Base-by-base conservation (phyloP, 2,113 vertebrate species). In the Poecile atricapillus region DNA sequence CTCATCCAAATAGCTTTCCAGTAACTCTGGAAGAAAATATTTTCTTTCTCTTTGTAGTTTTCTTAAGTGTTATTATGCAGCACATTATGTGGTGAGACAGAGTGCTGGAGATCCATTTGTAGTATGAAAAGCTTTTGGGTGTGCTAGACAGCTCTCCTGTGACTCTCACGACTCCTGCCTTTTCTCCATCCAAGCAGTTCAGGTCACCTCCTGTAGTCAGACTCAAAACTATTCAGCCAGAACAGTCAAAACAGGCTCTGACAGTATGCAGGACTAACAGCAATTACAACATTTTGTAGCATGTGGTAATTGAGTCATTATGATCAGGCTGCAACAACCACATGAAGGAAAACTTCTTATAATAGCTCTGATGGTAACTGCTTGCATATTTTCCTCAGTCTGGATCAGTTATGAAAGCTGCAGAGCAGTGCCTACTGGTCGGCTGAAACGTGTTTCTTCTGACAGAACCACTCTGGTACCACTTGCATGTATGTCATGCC, bases 291-390 rank as follows among this genome's bases (percentile, higher is more conserved):
- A 62, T 49, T 95, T 93, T 90, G 85, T 30, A 91, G 53, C 52
- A 22, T 68, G 68, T 68, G 93, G 74, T 93, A 94, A 94, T 37
- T 90, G 71, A 94, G 76, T 92, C 64, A 92, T 83, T 83, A 88
- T 33, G 44, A 91, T 93, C 75, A 86, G 43, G 43, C 63, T 77
- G 43, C n/a, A 90, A 91, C 59, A 85, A 69, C 60, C 43, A 83
- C 59, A 77, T 49, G 63, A 83, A 77, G 30, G 56, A 77, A 93
- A 83, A 90, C 68, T 56, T 53, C 67, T 67, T 87, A 6, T 24
- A 91, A 76, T 23, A 95, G 46, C 71, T 94, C 53, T 60, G 68
- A 52, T 56, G 47, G 43, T 52, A 92, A 77, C 39, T 56, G 35
- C 41, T 86, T 55, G 31, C 28, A 11, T 60, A 47, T 90, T 81